Evolutionary conservation across 1,140 invertebrate genomes (phyloP), one percentile per base, ranked within the genome.

Genomic region (Fopius arisanus): DNA sequence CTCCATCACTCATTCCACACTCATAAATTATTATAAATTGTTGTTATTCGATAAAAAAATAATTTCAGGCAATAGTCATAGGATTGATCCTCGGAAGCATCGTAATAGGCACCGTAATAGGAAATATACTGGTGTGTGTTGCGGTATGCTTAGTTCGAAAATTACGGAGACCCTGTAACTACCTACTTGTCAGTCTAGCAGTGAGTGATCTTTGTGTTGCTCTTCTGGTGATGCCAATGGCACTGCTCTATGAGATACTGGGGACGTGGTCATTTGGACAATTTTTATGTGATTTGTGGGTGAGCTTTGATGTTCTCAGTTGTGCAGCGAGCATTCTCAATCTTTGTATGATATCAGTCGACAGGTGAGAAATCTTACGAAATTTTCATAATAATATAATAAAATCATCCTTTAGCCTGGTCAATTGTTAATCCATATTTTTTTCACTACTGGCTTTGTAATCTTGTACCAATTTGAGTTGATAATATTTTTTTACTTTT

Each of bases 281-380:
- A 16, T 90, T 94, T 40, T 90, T 96, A 76, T 97, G 96, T 87
- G 94, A 97, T 83, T 90, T 95, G 84, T 93, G 93, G 95, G 96
- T 93, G 74, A 93, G 91, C 79, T 95, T 96, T 84, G 94, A 94
- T 86, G 96, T 93, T 37, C 90, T 93, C 70, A 94, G 91, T 75
- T 95, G 91, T 84, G 96, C 96, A 10, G 96, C 96, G 29, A 96
- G 95, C 78, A 97, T 97, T 77, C 89, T 97, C 12, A 97, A 97
- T 87, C 90, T 97, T 68, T 97, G 96, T 83, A 95, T 96, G 92
- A 96, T 97, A 85, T 95, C 94, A 26, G 93, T 96, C 28, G 94
- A 96, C 83, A 89, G 94, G 78, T 88, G 75, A 86, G 85, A 37
- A 1, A 37, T 10, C n/a, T n/a, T n/a, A n/a, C n/a, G n/a, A n/a